Evolutionary conservation across 1,140 invertebrate species (phyloP), one percentile per base, ranked within the genome.

Genomic region (Physella acuta): DNA sequence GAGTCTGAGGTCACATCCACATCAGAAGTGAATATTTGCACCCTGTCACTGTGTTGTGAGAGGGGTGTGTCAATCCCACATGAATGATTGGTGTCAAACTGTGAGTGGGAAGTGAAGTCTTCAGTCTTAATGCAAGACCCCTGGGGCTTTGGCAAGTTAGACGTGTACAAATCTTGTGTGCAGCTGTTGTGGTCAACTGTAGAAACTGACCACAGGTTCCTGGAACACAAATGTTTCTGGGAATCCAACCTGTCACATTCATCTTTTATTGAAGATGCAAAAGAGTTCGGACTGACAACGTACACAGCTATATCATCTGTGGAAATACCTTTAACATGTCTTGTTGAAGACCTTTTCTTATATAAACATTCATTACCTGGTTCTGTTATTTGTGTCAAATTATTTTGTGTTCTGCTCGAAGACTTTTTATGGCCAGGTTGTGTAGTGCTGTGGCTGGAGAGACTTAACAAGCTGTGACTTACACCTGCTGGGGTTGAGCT

Each of bases 241-340:
- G n/a, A n/a, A n/a, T n/a, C n/a, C n/a, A n/a, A n/a, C n/a, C n/a
- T n/a, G n/a, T n/a, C n/a, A n/a, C n/a, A n/a, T n/a, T n/a, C n/a
- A n/a, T n/a, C n/a, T n/a, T n/a, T n/a, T n/a, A n/a, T n/a, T n/a
- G n/a, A n/a, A n/a, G n/a, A n/a, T n/a, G 17, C 36, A 64, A 64
- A 64, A 0, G 62, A 64, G 14, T 64, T 64, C 31, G 62, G 62
- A 33, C 62, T 64, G n/a, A 64, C 44, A 64, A 64, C 62, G 52
- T 64, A 64, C n/a, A 64, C 62, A 16, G 39, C 62, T 51, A 64
- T 64, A 33, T 64, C 44, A n/a, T 64, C 62, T 31, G 28, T 28
- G 24, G 49, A 51, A 24, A 51, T 64, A 31, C 37, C 30, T 1
- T 49, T 17, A 52, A 30, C 3, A 28, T 24, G 30, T 51, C 62